Evolutionary conservation across 2,797 vertebrate genomes (phyloP).

Genomic region (Gallirallus australis): DNA sequence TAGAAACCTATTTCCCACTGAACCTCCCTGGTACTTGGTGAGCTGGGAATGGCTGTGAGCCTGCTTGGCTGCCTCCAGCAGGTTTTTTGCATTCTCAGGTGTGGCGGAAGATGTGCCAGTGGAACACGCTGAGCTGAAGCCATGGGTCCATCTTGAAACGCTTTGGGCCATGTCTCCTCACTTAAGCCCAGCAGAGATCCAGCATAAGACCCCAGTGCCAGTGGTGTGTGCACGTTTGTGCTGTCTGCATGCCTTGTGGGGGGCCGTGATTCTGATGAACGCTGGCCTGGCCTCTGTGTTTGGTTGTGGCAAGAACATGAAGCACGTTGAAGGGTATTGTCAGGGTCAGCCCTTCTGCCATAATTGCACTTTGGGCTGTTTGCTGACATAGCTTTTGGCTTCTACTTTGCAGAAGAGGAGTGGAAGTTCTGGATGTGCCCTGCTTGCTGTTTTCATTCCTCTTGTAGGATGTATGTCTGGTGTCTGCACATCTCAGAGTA

Average conservation of each 20-base stretch:
- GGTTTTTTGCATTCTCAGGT: neutral
- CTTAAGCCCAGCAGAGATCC: neutral
- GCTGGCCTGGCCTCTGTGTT: neutral
- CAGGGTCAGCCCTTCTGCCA: neutral
- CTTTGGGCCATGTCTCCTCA: neutral
- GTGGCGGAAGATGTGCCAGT: neutral
- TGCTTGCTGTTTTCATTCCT: neutral
- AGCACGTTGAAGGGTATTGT: neutral
- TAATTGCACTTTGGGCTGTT: neutral
- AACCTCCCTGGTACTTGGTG: neutral
- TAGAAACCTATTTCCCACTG: neutral
- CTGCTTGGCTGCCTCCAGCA: neutral
- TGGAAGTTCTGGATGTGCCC: neutral
- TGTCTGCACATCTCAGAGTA: neutral
- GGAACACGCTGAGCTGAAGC: neutral
- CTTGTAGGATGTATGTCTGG: neutral
- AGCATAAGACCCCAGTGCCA: neutral
- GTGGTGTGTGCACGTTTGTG: neutral
- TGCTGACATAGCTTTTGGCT: neutral
- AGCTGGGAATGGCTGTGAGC: neutral
- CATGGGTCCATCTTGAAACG: neutral
- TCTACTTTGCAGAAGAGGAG: neutral
- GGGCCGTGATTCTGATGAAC: neutral
- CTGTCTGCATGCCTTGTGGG: rapidly evolving
- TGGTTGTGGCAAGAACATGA: neutral